Evolutionary conservation across 2,888 invertebrate genomes (phyloP).

Genomic region (Apoda limacodes): DNA sequence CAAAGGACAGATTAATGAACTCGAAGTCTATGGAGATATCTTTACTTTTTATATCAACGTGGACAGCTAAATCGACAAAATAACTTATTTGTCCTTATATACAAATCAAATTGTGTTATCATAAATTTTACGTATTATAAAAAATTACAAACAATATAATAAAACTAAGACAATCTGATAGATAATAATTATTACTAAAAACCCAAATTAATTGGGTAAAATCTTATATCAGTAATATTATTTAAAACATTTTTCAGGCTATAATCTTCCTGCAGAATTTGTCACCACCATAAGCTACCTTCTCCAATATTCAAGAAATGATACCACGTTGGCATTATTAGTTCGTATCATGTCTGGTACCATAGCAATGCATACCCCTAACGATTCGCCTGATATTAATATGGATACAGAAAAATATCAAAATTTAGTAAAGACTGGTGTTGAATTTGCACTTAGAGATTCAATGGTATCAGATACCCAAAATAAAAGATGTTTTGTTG

Average conservation of each 20-base stretch:
- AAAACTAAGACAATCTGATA: too few species aligned
- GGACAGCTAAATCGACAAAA: too few species aligned
- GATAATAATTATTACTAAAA: too few species aligned
- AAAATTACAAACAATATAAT: too few species aligned
- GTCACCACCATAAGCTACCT: slow-evolving; percentile 72
- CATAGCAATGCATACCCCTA: slow-evolving; percentile 51
- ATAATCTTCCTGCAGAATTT: slow-evolving; percentile 71
- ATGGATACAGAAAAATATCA: slow-evolving; percentile 52
- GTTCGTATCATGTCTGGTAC: slow-evolving; percentile 74
- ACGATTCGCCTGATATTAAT: slow-evolving; percentile 39
- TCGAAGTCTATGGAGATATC: too few species aligned
- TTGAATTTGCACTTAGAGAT: slow-evolving; percentile 52
- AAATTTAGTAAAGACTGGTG: slow-evolving; percentile 43
- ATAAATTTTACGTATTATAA: too few species aligned
- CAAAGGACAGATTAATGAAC: too few species aligned
- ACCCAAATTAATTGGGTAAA: too few species aligned
- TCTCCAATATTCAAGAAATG: slow-evolving; percentile 69
- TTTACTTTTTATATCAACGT: too few species aligned
- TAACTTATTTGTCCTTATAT: too few species aligned
- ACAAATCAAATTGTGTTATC: too few species aligned
- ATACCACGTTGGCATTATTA: slow-evolving; percentile 71
- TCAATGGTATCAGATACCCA: slow-evolving; percentile 46
- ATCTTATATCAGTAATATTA: too few species aligned
- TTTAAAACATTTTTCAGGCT: slow-evolving; percentile 44
- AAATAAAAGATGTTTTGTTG: slow-evolving; percentile 45